Base-by-base conservation (phyloP, 2,113 vertebrate species). In the Indri indri region DNA sequence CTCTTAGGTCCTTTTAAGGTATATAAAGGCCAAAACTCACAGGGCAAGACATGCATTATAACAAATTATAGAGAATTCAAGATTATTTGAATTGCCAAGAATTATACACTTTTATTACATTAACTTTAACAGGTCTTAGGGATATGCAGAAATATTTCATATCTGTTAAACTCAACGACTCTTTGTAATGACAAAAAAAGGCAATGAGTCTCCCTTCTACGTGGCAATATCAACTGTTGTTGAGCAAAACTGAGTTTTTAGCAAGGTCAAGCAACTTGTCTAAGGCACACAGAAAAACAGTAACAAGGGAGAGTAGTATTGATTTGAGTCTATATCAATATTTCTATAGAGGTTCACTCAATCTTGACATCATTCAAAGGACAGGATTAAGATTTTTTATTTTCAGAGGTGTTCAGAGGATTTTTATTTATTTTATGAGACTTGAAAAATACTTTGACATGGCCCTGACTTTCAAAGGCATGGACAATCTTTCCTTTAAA, bases 281-380 rank as follows among this genome's bases (percentile, higher is more conserved):
- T 18, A 81, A 84, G 66, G 68, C 22, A 91, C 8, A 57, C 23
- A 74, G 66, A 80, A 22, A 76, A 81, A 52, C 2, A 30, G 82
- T 77, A 87, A 84, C 80, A 95, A 40, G 37, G 17, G 27, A n/a
- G 23, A 57, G 8, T 42, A 4, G 25, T 45, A 85, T 80, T 82
- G 87, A 93, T 65, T 87, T 57, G 54, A 81, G 30, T 85, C 23
- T 90, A 0, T 79, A 79, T 91, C 92, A 94, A 50, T 96, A 96
- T 91, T 96, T 94, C 81, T 88, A 27, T 57, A 94, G 94, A 83
- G 32, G 59, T 30, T 73, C 20, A 81, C 30, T 88, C 80, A 30
- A 70, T 90, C 66, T 92, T 85, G 85, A 96, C 76, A 85, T 92
- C 82, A 77, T 88, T 71, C 61, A 89, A 92, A 96, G 45, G 87